These are phyloP conservation scores for Caenorhabditis wallacei DNA, from an alignment of 2,888 invertebrate species.

Conservation along the genomic window DNA sequence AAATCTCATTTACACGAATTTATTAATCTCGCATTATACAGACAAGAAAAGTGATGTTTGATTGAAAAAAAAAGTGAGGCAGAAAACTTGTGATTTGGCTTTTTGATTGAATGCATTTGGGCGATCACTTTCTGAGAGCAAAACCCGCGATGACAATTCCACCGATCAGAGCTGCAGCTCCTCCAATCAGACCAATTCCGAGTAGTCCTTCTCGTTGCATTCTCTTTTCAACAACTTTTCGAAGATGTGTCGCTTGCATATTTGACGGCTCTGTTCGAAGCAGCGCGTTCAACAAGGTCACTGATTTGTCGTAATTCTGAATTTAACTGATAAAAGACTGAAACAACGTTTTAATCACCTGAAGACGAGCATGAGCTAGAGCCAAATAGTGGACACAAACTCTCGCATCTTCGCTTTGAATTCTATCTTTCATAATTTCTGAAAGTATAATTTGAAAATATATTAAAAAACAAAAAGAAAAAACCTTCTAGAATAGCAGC, in stretches of 20 bases:
- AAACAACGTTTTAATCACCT: neutral
- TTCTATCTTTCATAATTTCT: constrained; percentile 42
- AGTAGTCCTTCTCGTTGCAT: constrained; percentile 52
- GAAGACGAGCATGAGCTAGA: constrained; percentile 52
- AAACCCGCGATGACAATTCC: constrained; percentile 47
- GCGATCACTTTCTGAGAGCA: constrained; percentile 25
- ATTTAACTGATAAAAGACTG: neutral
- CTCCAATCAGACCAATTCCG: constrained; percentile 46
- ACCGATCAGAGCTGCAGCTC: constrained; percentile 39
- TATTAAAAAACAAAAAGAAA: neutral
- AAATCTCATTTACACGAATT: constrained; percentile 36
- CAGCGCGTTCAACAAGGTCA: constrained; percentile 32
- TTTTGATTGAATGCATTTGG: neutral
- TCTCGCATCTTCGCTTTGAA: constrained; percentile 48
- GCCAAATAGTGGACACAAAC: constrained; percentile 47
- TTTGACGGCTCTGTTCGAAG: constrained; percentile 47
- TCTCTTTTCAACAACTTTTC: constrained; percentile 36
- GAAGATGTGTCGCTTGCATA: constrained; percentile 41
- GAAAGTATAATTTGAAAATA: constrained; percentile 12
- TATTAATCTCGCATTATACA: constrained; percentile 18
- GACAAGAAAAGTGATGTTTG: constrained; percentile 42
- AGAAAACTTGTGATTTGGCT: neutral
- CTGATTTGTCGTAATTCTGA: constrained; percentile 55
- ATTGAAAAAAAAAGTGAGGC: neutral
- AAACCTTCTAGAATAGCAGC: constrained; percentile 46